Evolutionary conservation across 1,140 invertebrate species (phyloP), one percentile per base, ranked within the genome.

Genomic region (Neuroterus valhalla): DNA sequence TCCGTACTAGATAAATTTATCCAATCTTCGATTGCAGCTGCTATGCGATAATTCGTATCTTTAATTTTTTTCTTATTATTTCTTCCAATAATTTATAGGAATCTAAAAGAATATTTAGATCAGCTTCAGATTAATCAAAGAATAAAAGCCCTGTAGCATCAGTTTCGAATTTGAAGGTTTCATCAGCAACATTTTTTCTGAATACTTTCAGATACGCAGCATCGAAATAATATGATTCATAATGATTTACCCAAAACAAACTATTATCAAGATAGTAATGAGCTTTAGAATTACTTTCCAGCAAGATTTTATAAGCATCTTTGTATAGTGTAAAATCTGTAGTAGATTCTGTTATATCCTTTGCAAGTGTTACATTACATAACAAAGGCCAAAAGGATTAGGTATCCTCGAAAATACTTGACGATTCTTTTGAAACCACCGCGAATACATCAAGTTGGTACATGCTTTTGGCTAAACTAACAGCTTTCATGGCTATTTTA

Each of bases 81-180:
- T 50, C 4, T 11, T 6, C 5, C 2, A 50, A 17, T 17, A 50
- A 17, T 50, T 50, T 17, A 50, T 50, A 50, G 17, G 14, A 50
- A 2, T 17, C 6, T 17, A 50, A 50, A 50, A 50, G 17, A 2
- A n/a, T 17, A 3, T 14, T 50, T 50, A 50, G 5, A 3, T 6
- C n/a, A 50, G 46, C 5, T 50, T 50, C 46, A 50, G 17, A 50
- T n/a, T 6, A 2, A 11, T 50, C 46, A 50, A 4, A 50, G 15
- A 50, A 52, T 52, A 52, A 15, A 15, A 48, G 46, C n/a, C n/a
- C n/a, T n/a, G 46, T 48, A 48, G 15, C n/a, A 48, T 48, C 46
- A 48, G 11, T 48, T 15, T n/a, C n/a, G 3, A 48, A 48, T n/a
- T 48, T 48, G n/a, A 15, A n/a, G 11, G 11, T 48, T n/a, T 3